Conservation (phyloP, 2,113 vertebrate species). For the Orcinus orca region DNA sequence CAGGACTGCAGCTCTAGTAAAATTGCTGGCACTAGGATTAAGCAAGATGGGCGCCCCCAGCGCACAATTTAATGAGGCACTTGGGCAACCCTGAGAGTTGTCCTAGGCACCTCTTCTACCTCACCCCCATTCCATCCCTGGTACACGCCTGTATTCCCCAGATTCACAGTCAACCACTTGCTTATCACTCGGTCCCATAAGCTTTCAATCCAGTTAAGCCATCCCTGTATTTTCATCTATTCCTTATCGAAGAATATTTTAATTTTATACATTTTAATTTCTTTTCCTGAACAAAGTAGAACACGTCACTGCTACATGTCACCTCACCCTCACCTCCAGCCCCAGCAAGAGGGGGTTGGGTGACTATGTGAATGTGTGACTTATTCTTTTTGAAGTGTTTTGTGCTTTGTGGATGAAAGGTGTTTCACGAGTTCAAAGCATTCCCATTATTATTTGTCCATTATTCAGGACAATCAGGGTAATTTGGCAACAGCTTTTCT, state of each 20-base stretch:
- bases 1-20: not conserved
- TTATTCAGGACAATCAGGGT: not conserved
- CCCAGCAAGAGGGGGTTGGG: not conserved
- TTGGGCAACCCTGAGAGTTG: not conserved
- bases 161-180: not conserved
- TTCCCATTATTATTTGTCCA: conserved; percentile 26
- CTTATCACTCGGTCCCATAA: not conserved
- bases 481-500: conserved; percentile 45
- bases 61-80: accelerated
- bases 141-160: accelerated
- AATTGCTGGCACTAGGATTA: not conserved
- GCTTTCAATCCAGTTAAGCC: not conserved
- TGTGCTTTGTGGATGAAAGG: conserved; percentile 41
- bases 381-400: conserved; percentile 53
- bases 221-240: not conserved
- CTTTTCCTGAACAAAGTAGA: not conserved
- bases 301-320: not conserved
- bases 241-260: not conserved
- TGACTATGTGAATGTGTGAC: not conserved
- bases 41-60: accelerated
- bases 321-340: not conserved
- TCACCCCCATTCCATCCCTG: not conserved
- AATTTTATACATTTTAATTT: not conserved
- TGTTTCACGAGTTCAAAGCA: conserved; percentile 64
- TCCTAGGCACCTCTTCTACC: not conserved